Conservation (phyloP, 2,797 vertebrate genomes). For the Tenualosa thibaudeaui region DNA sequence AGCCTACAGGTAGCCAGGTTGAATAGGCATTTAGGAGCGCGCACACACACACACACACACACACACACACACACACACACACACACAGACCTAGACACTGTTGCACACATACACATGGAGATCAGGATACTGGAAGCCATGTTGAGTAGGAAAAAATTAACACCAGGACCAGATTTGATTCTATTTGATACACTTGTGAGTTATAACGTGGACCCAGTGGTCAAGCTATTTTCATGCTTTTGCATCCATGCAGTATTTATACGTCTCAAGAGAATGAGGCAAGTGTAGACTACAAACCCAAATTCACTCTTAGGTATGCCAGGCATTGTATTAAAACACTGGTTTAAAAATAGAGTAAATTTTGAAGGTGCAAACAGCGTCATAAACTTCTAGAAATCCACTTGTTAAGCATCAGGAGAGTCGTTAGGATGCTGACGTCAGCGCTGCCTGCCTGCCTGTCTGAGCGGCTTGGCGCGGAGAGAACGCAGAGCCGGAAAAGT, state of each 20-base stretch:
- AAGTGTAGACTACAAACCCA: background rate
- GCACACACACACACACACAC: background rate
- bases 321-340: background rate
- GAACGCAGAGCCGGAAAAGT: constrained; percentile 15
- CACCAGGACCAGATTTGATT: background rate
- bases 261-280: background rate
- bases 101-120: too few relatives aligned
- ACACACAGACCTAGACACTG: too few relatives aligned
- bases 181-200: background rate
- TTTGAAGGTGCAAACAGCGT: constrained; percentile 34
- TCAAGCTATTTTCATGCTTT: background rate
- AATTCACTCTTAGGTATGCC: background rate
- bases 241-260: background rate
- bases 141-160: background rate
- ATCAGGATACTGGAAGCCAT: background rate
- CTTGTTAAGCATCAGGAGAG: constrained; percentile 3
- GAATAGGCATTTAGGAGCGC: too few relatives aligned
- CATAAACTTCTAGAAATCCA: constrained; percentile 37
- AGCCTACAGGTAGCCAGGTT: too few relatives aligned
- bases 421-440: constrained; percentile 20
- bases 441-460: background rate
- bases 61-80: background rate
- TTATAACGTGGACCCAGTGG: background rate
- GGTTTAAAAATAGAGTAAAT: constrained; percentile 21
- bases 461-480: too few relatives aligned